Evolutionary conservation across 1,140 invertebrate genomes (phyloP).

Genomic region (Danaus plexippus): DNA sequence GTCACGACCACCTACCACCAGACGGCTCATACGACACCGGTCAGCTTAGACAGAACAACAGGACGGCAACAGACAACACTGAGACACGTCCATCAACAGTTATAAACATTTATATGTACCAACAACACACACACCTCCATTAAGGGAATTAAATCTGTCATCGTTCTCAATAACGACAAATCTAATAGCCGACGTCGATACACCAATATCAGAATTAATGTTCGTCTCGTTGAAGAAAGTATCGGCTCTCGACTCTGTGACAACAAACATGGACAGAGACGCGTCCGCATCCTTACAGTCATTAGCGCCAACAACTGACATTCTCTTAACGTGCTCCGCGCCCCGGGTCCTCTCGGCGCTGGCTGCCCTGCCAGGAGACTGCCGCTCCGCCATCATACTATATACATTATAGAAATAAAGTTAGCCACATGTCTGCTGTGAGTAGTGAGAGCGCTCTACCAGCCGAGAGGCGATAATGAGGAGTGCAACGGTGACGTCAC

Average conservation of each 20-base stretch:
- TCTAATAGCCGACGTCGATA: conserved; percentile 14
- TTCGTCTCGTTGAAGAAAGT: no score
- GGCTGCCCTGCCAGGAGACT: no score
- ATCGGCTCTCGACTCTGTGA: no score
- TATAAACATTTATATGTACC: conserved; percentile 19
- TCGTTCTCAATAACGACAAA: conserved; percentile 17
- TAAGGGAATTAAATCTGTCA: conserved; percentile 19
- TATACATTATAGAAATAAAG: conserved; percentile 11
- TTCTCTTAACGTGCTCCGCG: no score
- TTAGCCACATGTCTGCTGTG: conserved; percentile 29
- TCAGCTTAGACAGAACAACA: background rate
- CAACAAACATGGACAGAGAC: no score
- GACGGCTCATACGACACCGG: conserved; percentile 15
- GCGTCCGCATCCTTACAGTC: no score
- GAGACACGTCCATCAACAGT: conserved; percentile 12
- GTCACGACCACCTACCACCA: conserved; percentile 14
- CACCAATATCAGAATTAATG: background rate
- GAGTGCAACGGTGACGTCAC: conserved; percentile 65
- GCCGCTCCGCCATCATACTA: no score
- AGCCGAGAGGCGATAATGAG: conserved; percentile 63
- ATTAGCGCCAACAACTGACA: no score
- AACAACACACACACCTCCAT: conserved; percentile 17
- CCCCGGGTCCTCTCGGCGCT: no score
- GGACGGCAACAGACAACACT: conserved; percentile 5
- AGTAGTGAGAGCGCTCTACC: conserved; percentile 40